A percentile compares a stretch with the other conserved stretches of the same genome.
Evolutionary conservation across 2,888 invertebrate genomes (phyloP).

Genomic region (Latrodectus hesperus): DNA sequence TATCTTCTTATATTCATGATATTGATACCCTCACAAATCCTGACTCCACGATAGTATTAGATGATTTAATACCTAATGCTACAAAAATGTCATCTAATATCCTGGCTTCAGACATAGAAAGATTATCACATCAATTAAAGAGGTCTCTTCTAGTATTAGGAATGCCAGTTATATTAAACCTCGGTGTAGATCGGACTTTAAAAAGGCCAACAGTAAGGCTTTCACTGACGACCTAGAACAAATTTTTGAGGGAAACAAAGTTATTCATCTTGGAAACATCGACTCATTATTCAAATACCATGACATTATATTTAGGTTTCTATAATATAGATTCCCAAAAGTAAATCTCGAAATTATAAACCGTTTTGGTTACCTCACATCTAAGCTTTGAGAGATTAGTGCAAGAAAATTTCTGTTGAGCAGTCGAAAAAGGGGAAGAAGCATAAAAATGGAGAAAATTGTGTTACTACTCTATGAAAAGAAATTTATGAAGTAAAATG

Average conservation of each 20-base stretch:
- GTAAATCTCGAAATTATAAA: conserved; percentile 8
- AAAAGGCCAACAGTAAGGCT: neutral
- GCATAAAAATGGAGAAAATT: conserved; percentile 9
- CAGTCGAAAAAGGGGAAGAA: neutral
- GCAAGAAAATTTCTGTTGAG: neutral
- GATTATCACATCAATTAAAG: neutral
- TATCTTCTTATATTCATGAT: conserved; percentile 11
- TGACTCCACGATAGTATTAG: conserved; percentile 10
- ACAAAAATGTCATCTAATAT: neutral
- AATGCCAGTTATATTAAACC: neutral
- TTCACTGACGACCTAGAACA: neutral
- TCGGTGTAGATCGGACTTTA: conserved; percentile 15
- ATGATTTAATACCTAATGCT: neutral
- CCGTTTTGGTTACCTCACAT: neutral
- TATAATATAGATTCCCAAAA: no score
- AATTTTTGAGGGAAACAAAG: neutral
- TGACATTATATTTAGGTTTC: no score
- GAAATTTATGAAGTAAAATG: neutral
- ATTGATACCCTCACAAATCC: conserved; percentile 18
- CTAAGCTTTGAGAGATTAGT: neutral
- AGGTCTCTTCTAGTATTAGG: neutral
- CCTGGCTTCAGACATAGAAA: conserved; percentile 10
- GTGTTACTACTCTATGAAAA: neutral
- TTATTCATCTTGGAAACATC: neutral
- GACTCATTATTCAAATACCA: no score